Conservation (phyloP, 2,797 vertebrate genomes). For the Cichlasoma orientale region DNA sequence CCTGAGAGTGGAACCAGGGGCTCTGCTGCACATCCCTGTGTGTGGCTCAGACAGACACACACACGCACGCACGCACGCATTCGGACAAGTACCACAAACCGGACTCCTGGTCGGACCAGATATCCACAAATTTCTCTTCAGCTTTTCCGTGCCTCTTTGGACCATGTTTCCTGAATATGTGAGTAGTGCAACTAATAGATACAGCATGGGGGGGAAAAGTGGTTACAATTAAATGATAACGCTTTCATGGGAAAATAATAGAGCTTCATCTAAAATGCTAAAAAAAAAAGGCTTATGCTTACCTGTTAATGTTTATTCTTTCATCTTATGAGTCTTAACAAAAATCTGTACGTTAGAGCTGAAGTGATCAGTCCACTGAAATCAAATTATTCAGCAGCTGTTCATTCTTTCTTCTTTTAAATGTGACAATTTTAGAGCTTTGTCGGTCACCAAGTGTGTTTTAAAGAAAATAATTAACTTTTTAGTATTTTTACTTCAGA, state of each 20-base stretch:
- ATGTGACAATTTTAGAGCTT: not conserved
- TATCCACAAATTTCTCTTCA: constrained; percentile 12
- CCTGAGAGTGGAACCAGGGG: constrained; percentile 15
- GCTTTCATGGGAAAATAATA: not conserved
- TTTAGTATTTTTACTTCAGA: too few relatives aligned
- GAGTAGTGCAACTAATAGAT: constrained; percentile 46
- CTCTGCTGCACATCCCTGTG: constrained; percentile 1
- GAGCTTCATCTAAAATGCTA: not conserved
- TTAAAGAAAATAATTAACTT: too few relatives aligned
- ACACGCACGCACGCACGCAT: not conserved
- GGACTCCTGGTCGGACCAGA: constrained; percentile 20
- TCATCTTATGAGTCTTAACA: not conserved
- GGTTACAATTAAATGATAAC: not conserved
- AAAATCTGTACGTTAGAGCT: not conserved
- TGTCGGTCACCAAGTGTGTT: not conserved
- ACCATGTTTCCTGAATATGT: constrained; percentile 75
- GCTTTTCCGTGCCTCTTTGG: constrained; percentile 39
- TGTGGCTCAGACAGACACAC: not conserved
- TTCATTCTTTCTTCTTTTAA: not conserved
- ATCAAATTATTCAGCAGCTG: not conserved
- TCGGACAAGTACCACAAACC: not conserved
- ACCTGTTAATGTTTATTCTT: not conserved
- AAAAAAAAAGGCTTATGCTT: not conserved
- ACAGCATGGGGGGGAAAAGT: not conserved
- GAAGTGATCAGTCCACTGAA: not conserved